Base-by-base conservation (phyloP, 2,888 invertebrate species). In the Dynastes tityus region DNA sequence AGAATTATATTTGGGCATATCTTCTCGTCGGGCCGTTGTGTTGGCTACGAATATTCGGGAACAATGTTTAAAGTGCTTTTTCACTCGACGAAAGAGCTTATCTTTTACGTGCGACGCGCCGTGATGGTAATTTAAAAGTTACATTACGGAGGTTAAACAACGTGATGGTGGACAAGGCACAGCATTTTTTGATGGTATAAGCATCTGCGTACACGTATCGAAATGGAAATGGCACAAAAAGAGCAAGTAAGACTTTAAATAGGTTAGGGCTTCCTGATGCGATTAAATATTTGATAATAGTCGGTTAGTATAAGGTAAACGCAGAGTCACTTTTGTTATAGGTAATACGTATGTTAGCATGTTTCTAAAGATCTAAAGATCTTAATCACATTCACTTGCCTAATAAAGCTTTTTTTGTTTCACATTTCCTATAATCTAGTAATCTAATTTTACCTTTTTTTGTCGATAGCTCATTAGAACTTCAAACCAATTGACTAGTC, bases 81-180 rank as follows among this genome's bases (percentile, higher is more conserved):
- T 40, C 45, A 45, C n/a, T 53, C 29, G 8, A n/a, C 67, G 37
- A 55, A 27, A 37, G 71, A 27, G 40, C 73, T 73, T 73, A 73
- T 73, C 73, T 73, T 16, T 58, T 40, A 61, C 37, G 27, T 40
- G 53, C 58, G 37, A n/a, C 45, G 13, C 51, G 49, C 16, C 27
- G 61, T 51, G 68, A 45, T 27, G 58, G 58, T 73, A 73, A 73
- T 73, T 73, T 73, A 58, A 73, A 73, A 73, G 40, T 73, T 73
- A 73, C 61, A 61, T 73, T 73, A 73, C 58, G 58, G 58, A 61
- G 73, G 61, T 73, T 73, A 73, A 61, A 73, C 73, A 73, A 61
- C 61, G 49, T 29, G 29, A 22, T 22, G 58, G 22, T 58, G 40
- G 58, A 32, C 40, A 40, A 45, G 13, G 13, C 32, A 4, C 32